Base-by-base conservation (phyloP, 2,888 invertebrate genomes). In the Tetragonula carbonaria region DNA sequence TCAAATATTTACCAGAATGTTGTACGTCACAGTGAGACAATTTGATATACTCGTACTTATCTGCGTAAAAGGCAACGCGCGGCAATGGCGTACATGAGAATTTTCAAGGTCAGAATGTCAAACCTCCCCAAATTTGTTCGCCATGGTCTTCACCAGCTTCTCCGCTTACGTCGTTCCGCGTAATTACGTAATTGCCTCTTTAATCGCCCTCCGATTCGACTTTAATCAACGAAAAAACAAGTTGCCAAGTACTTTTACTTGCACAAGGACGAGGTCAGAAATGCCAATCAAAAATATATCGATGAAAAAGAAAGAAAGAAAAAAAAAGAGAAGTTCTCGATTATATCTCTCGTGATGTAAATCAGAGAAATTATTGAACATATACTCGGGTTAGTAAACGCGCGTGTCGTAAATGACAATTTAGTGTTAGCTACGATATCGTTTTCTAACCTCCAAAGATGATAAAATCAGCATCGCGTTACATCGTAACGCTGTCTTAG, bases 1-100 rank as follows among this genome's bases (percentile, higher is more conserved):
- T 78, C 51, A 74, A 82, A 78, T 81, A 83, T 83, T 83, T 83
- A 75, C 71, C 62, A 63, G 16, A 33, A 67, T 14, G 38, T 28
- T 28, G 16, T 23, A 62, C 55, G 82, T 73, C 57, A 77, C 57
- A 21, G 51, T 57, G 73, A 45, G 73, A 83, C 45, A 63, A 77
- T 76, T 82, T 33, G 63, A 73, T 70, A 73, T 70, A 45, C 45
- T 70, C n/a, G 45, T 78, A 53, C 16, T 62, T 59, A 51, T 77
- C 66, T 45, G 14, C n/a, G 33, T 21, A 33, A 74, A 13, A 66
- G 74, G 67, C 68, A 28, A 74, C 33, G 6, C 5, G 21, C 23
- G 13, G 8, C 6, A 63, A 63, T 16, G 13, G 55, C 8, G 4
- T 28, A 28, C 6, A 28, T 51, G 45, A 38, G 5, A 8, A 33